Conservation (phyloP, 2,797 vertebrate genomes). For the Malacoraja senta region DNA sequence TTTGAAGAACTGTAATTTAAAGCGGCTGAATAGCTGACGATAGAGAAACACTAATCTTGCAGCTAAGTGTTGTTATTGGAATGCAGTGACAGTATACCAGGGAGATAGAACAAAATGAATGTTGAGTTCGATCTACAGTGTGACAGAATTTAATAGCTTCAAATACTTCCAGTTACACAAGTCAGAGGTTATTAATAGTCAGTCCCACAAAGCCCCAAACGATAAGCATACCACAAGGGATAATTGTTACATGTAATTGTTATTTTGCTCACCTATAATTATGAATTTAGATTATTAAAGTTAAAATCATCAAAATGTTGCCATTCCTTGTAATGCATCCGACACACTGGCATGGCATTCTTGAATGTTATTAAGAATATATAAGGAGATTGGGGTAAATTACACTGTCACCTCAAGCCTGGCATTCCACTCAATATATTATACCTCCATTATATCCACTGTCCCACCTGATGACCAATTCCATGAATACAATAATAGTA, state of each 20-base stretch:
- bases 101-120: neutral
- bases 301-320: neutral
- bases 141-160: neutral
- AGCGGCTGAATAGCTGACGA: neutral
- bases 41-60: neutral
- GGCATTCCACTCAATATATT: too few relatives aligned
- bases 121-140: neutral
- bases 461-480: too few relatives aligned
- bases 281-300: neutral
- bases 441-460: too few relatives aligned
- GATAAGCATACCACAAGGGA: neutral
- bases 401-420: too few relatives aligned
- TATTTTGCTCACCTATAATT: neutral
- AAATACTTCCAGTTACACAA: neutral
- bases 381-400: too few relatives aligned
- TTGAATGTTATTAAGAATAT: neutral
- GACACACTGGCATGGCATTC: neutral
- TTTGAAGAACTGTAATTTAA: neutral
- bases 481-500: too few relatives aligned
- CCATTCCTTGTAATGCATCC: neutral
- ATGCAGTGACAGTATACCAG: neutral
- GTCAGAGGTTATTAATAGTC: neutral
- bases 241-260: neutral
- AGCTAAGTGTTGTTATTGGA: neutral
- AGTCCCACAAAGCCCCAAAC: neutral